A percentile compares a stretch with the other conserved stretches of the same genome.
Evolutionary conservation across 2,113 vertebrate species (phyloP).

Genomic region (Seriola dumerili): DNA sequence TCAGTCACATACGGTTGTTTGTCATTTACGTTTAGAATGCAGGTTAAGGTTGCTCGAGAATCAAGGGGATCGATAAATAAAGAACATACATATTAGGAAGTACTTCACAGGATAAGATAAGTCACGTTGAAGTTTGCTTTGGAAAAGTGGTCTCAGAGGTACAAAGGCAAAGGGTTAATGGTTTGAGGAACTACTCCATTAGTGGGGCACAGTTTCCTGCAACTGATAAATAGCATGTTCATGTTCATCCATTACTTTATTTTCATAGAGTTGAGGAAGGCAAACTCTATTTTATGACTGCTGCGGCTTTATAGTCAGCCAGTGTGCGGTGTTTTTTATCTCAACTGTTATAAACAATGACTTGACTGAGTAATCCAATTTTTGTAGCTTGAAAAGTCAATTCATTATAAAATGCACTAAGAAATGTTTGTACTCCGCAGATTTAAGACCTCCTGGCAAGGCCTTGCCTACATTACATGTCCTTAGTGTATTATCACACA

Average conservation of each 20-base stretch:
- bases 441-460: constrained; percentile 21
- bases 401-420: constrained; percentile 21
- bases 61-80: neutral
- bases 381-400: constrained; percentile 12
- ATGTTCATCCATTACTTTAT: constrained; percentile 5
- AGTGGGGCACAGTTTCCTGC: neutral
- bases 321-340: neutral
- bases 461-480: constrained; percentile 18
- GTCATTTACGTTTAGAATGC: constrained; percentile 19
- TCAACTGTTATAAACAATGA: constrained; percentile 31
- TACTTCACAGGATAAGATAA: constrained; percentile 23
- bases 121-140: constrained; percentile 8
- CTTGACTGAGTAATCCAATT: constrained; percentile 37
- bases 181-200: neutral
- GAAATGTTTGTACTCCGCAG: constrained; percentile 22
- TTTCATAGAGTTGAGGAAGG: constrained; percentile 2
- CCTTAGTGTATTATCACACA: constrained; percentile 39
- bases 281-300: constrained; percentile 17
- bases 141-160: constrained; percentile 4
- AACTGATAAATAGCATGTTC: constrained; percentile 7
- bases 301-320: neutral
- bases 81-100: constrained; percentile 9
- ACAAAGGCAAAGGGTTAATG: constrained; percentile 33
- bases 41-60: neutral
- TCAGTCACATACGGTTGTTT: neutral